Conservation (phyloP, 1,140 invertebrate genomes). For the Eufriesea mexicana region DNA sequence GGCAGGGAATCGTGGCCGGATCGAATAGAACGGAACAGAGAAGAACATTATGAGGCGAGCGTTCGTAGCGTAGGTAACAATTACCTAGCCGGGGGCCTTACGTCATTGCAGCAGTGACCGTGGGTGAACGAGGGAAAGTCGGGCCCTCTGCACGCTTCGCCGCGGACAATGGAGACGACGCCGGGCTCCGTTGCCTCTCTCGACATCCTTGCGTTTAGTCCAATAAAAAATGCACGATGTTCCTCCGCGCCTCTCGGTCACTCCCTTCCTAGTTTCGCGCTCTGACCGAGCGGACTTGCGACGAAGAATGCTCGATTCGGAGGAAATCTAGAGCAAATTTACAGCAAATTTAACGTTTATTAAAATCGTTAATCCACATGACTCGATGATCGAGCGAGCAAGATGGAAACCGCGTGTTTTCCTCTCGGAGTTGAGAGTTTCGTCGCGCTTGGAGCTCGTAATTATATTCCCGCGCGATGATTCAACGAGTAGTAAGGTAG, state of each 20-base stretch:
- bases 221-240: constrained; percentile 12
- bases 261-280: not conserved
- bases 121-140: constrained; percentile 74
- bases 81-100: constrained; percentile 68
- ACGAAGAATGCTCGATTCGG: not conserved
- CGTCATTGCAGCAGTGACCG: constrained; percentile 72
- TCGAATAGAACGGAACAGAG: constrained; percentile 51
- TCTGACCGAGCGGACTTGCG: not conserved
- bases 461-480: not conserved
- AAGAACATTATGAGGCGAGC: constrained; percentile 65
- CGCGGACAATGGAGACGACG: constrained; percentile 69
- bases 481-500: not conserved
- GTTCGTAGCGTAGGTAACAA: constrained; percentile 67
- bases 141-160: constrained; percentile 68
- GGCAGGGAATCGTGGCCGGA: constrained; percentile 29
- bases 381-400: too few relatives aligned
- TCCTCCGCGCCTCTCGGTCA: not conserved
- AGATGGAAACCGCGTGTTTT: too few relatives aligned
- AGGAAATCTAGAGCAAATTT: too few relatives aligned
- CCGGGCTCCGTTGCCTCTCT: constrained; percentile 41
- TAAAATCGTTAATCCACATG: too few relatives aligned
- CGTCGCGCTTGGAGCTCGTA: too few relatives aligned
- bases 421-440: not conserved
- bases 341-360: too few relatives aligned
- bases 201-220: constrained; percentile 30